A percentile compares a stretch with the other conserved stretches of the same genome.
phyloP scores from a whole-genome alignment of 2,113 vertebrate genomes.

The Coptodon rendalli region DNA sequence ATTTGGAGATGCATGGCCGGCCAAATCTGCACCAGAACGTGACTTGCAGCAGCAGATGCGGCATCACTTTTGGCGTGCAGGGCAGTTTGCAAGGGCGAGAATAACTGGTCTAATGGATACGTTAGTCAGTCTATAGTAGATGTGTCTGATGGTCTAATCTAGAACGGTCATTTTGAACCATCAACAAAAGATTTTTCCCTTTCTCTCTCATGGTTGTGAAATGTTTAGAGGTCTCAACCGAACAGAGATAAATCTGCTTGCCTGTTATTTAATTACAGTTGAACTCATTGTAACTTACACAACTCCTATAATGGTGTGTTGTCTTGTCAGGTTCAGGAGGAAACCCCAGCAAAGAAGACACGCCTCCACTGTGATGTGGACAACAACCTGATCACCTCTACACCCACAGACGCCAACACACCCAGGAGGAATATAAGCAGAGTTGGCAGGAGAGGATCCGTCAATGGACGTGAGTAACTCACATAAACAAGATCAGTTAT shows the following conservation, averaged over 20 bases:
- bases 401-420: slow-evolving; percentile 77
- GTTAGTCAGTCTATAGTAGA: neutral
- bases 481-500: neutral
- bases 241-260: neutral
- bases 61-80: neutral
- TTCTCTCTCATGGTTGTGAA: neutral
- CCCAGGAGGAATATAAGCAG: slow-evolving; percentile 78
- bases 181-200: neutral
- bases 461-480: slow-evolving; percentile 84
- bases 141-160: neutral
- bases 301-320: neutral
- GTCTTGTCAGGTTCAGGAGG: slow-evolving; percentile 80
- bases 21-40: neutral
- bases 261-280: neutral
- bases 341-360: slow-evolving; percentile 87
- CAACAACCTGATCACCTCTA: slow-evolving; percentile 90
- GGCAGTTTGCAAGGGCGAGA: neutral
- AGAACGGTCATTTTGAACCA: neutral
- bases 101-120: neutral
- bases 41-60: neutral
- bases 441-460: slow-evolving; percentile 82
- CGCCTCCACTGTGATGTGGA: slow-evolving; percentile 86
- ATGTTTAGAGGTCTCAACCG: neutral
- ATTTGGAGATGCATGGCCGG: neutral
- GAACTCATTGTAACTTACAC: neutral